These are phyloP conservation scores for Thymelicus sylvestris DNA, from an alignment of 2,888 invertebrate species.

Conservation along the genomic window DNA sequence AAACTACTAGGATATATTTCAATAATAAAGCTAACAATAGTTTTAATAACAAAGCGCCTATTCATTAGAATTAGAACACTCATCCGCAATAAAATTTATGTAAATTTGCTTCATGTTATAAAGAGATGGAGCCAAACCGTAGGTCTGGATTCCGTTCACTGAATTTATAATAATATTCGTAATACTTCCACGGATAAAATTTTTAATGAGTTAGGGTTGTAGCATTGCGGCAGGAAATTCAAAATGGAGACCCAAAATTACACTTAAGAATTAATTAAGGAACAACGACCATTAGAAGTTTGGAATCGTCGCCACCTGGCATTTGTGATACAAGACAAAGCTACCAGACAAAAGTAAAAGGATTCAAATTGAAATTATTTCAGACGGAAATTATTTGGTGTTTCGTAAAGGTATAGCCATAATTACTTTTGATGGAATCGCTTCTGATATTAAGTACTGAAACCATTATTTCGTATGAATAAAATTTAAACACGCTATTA, in stretches of 20 bases:
- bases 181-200: conserved; percentile 43
- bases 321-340: conserved; percentile 56
- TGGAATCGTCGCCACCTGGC: conserved; percentile 64
- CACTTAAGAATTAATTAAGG: conserved; percentile 67
- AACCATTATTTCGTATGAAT: not conserved
- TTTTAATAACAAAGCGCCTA: not conserved
- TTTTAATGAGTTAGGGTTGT: conserved; percentile 59
- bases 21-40: too few species aligned
- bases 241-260: conserved; percentile 55
- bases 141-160: conserved; percentile 10
- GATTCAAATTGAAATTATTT: conserved; percentile 48
- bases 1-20: too few species aligned
- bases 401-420: conserved; percentile 48
- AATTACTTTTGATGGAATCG: conserved; percentile 21
- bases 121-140: conserved; percentile 12
- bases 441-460: conserved; percentile 8
- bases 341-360: conserved; percentile 53
- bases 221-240: conserved; percentile 48
- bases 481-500: not conserved
- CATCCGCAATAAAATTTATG: conserved; percentile 14
- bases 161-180: conserved; percentile 24
- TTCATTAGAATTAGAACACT: conserved; percentile 8
- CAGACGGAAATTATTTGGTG: conserved; percentile 51
- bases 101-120: conserved; percentile 19
- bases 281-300: conserved; percentile 62